These are phyloP conservation scores for Calliopum simillimum DNA, from an alignment of 2,888 invertebrate species.

Conservation along the genomic window DNA sequence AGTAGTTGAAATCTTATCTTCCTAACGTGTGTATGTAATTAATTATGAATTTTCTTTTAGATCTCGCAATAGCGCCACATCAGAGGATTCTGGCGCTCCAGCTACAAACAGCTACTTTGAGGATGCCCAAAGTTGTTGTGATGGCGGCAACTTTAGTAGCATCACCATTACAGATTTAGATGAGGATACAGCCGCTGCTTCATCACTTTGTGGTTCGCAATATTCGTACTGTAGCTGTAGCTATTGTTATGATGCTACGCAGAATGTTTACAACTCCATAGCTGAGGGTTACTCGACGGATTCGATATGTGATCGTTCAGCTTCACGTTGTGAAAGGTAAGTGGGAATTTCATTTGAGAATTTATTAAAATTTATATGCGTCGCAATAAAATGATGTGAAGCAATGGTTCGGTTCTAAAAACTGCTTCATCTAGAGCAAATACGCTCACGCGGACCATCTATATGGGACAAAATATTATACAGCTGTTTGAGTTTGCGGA, in stretches of 20 bases:
- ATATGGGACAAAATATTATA: too few relatives aligned
- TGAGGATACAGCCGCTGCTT: slow-evolving; percentile 56
- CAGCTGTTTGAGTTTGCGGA: too few relatives aligned
- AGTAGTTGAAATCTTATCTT: not conserved
- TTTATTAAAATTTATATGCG: too few relatives aligned
- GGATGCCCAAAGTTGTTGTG: slow-evolving; percentile 43
- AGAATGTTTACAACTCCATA: slow-evolving; percentile 64
- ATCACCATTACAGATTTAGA: slow-evolving; percentile 58
- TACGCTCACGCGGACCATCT: too few relatives aligned
- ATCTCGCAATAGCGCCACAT: slow-evolving; percentile 51
- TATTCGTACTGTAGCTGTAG: slow-evolving; percentile 74
- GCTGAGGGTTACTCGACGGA: slow-evolving; percentile 58
- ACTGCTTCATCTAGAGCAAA: too few relatives aligned
- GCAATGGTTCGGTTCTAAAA: too few relatives aligned
- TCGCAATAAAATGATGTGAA: too few relatives aligned
- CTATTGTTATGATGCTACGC: slow-evolving; percentile 71
- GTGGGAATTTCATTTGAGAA: too few relatives aligned
- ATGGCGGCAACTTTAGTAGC: slow-evolving; percentile 54
- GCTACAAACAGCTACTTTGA: slow-evolving; percentile 47
- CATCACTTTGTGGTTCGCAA: slow-evolving; percentile 71
- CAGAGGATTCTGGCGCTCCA: slow-evolving; percentile 45
- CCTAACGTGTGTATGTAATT: not conserved
- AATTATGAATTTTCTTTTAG: slow-evolving; percentile 37
- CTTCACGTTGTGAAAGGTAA: slow-evolving; percentile 61
- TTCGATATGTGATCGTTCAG: slow-evolving; percentile 54